Evolutionary conservation across 2,888 invertebrate species (phyloP), one percentile per base, ranked within the genome.

Genomic region (Sarcophaga variegata): DNA sequence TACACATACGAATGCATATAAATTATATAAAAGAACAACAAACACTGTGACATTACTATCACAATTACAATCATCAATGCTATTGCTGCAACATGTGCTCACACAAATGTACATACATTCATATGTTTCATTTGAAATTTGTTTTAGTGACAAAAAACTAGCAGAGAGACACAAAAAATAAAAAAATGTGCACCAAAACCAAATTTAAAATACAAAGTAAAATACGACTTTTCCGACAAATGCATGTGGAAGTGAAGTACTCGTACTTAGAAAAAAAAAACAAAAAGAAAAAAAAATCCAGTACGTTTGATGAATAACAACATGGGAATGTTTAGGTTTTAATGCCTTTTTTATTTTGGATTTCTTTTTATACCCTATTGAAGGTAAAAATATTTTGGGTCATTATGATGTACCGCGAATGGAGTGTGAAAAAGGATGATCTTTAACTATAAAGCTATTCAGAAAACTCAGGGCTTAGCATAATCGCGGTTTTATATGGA

Each of bases 261-360:
- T 76, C 62, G 71, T 37, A 37, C 37, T 37, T 37, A 37, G 10
- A 10, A 37, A 37, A 37, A 10, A 37, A 37, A 37, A 37, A 27
- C 0, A 27, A 10, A 37, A 37, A 37, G 37, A 76, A 80, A 69
- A n/a, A 72, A 76, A 76, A 72, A 4, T 4, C 17, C 54, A 14
- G 47, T 74, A 76, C 79, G 69, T 83, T 80, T 62, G 76, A 77
- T 83, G 86, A 86, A 86, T 86, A 86, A 72, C 49, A 80, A 71
- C 64, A 14, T 71, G 70, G 62, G 78, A 79, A 79, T 78, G 70
- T 78, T 63, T 63, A 8, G 11, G 25, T 14, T 17, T 47, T 71
- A 54, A 60, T 54, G 54, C 1, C 4, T 54, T 54, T 54, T 54
- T 54, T 54, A 17, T 54, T 54, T 54, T 17, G 14, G 17, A 17